Percentiles rank a stretch among this genome's conserved stretches.
Evolutionary conservation across 2,888 invertebrate genomes (phyloP).

Genomic region (Seira sanloemensis): DNA sequence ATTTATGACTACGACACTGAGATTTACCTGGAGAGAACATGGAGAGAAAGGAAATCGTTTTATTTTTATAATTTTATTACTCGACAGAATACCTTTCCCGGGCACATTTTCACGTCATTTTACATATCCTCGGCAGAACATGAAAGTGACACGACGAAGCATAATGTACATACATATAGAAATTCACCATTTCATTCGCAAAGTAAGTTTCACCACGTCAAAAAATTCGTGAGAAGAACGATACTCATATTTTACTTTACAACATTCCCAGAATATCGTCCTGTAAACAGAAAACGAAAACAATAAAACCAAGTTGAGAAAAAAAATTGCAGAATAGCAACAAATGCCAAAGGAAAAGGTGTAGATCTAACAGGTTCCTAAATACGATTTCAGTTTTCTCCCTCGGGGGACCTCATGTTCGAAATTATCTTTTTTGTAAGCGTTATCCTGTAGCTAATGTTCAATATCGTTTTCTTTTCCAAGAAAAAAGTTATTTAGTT

Average conservation of each 20-base stretch:
- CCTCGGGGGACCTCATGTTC: conserved; percentile 25
- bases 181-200: too few species aligned
- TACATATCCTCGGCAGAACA: not conserved
- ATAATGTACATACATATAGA: too few species aligned
- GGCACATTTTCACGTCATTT: not conserved
- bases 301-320: not conserved
- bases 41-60: not conserved
- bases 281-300: not conserved
- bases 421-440: conserved; percentile 18
- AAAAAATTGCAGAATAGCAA: not conserved
- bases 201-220: not conserved
- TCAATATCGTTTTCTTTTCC: not conserved
- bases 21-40: conserved; percentile 29
- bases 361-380: not conserved
- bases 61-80: conserved; percentile 2
- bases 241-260: not conserved
- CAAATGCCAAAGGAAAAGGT: not conserved
- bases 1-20: conserved; percentile 53
- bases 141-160: not conserved
- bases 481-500: not conserved
- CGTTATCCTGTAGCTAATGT: conserved; percentile 2
- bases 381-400: not conserved
- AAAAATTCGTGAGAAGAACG: not conserved
- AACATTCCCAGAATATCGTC: not conserved
- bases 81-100: not conserved